These are phyloP conservation scores for Caenorhabditis macrosperma DNA, from an alignment of 2,888 invertebrate species.

Conservation along the genomic window DNA sequence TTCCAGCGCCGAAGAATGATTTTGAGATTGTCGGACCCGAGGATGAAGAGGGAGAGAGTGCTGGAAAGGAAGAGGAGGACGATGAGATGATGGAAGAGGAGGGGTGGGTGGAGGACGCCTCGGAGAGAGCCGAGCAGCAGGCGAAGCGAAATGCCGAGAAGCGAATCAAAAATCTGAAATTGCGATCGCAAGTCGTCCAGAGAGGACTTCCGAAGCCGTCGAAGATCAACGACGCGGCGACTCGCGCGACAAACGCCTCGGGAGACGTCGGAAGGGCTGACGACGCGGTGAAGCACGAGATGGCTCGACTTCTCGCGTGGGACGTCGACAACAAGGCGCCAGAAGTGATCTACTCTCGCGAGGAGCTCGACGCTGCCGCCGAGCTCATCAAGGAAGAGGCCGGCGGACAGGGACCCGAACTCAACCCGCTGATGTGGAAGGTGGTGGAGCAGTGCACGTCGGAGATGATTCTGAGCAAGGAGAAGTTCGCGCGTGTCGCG, in stretches of 20 bases:
- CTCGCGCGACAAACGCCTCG: conserved; percentile 64
- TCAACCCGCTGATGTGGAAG: conserved; percentile 74
- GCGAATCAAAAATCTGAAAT: conserved; percentile 71
- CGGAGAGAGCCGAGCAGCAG: conserved; percentile 73
- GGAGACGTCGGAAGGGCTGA: conserved; percentile 74
- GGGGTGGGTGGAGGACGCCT: conserved; percentile 79
- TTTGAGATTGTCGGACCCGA: conserved; percentile 98
- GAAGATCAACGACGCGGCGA: conserved; percentile 72
- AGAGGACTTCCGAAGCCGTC: conserved; percentile 74
- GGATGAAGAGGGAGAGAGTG: conserved; percentile 76
- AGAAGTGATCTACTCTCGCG: conserved; percentile 63
- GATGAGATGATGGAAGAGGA: conserved; percentile 39
- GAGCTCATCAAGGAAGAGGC: conserved; percentile 64
- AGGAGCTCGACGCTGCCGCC: conserved; percentile 69
- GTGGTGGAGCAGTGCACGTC: conserved; percentile 74
- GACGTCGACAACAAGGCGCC: conserved; percentile 73
- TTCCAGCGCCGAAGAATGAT: conserved; percentile 95
- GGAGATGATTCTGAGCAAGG: conserved; percentile 72
- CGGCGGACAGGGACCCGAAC: conserved; percentile 56
- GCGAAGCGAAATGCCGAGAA: conserved; percentile 80
- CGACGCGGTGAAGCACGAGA: conserved; percentile 82
- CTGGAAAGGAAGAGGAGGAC: conserved; percentile 78
- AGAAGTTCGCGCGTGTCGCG: conserved; percentile 73
- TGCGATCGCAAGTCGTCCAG: conserved; percentile 76
- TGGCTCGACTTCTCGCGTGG: conserved; percentile 77